Conservation (phyloP, 2,888 invertebrate species). For the Melieria picta region DNA sequence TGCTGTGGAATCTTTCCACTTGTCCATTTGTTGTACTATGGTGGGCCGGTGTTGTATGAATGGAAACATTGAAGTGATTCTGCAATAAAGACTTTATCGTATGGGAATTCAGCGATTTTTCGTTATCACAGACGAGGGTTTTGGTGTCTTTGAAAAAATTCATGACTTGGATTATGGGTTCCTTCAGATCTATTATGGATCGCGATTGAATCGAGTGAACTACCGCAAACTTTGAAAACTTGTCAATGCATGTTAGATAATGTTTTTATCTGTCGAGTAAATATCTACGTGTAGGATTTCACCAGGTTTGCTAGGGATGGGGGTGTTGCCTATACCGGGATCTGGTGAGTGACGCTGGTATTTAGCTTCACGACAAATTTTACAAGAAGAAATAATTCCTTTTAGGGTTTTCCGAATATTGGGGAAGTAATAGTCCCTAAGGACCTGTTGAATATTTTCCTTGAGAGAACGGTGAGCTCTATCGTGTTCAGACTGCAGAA, state of each 20-base stretch:
- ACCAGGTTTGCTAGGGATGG: conserved; percentile 22
- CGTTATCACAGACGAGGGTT: conserved; percentile 14
- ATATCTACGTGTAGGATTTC: conserved; percentile 30
- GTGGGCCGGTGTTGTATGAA: conserved; percentile 11
- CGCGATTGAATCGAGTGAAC: not conserved
- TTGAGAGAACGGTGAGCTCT: conserved; percentile 29
- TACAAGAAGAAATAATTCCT: conserved; percentile 21
- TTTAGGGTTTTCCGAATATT: conserved; percentile 20
- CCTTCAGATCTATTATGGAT: not conserved
- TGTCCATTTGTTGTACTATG: conserved; percentile 22
- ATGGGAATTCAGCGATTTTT: conserved; percentile 13
- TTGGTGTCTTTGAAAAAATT: not conserved
- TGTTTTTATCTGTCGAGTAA: conserved; percentile 30
- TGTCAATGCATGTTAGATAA: conserved; percentile 31
- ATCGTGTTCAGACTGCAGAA: conserved; percentile 21
- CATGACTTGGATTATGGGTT: not conserved
- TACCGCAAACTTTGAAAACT: conserved; percentile 37
- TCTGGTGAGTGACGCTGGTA: conserved; percentile 23
- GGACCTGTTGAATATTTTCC: conserved; percentile 27
- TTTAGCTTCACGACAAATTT: conserved; percentile 22
- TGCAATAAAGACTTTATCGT: conserved; percentile 16
- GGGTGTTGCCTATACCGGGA: conserved; percentile 10
- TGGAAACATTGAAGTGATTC: conserved; percentile 3
- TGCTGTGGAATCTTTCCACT: conserved; percentile 24
- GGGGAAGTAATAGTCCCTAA: conserved; percentile 27